Base-by-base conservation (phyloP, 2,797 vertebrate species). In the Numenius phaeopus region DNA sequence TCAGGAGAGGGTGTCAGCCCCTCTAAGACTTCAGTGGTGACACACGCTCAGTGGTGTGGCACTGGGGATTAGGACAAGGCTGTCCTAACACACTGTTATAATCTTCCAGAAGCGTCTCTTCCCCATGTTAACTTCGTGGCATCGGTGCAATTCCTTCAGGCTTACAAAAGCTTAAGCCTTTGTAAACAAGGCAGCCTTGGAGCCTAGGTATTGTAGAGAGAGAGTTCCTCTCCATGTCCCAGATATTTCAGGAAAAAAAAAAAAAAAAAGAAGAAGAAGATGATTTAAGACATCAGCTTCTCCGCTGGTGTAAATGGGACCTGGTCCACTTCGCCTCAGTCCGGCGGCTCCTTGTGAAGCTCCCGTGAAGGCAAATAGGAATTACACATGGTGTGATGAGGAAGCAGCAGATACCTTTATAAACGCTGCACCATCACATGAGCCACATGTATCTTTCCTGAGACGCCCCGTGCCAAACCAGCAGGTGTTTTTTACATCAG, bases 401-500 rank as follows among this genome's bases (percentile, higher is more conserved):
- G 88, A 86, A 57, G 93, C 78, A 87, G 23, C 57, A 85, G 93
- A 73, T 77, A 87, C 83, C 75, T 94, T 34, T 61, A 81, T 92
- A 90, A 93, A 87, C 65, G 57, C 81, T 78, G 90, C 75, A 83
- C 71, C 54, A 84, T 95, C 84, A 81, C 81, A 83, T 2, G 26
- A 93, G 90, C 89, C 90, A 39, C 94, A 37, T 75, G 94, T 77
- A 49, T 89, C 88, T 71, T 92, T 85, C 67, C 90, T 55, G 87
- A 83, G 94, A 78, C 27, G 30, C 30, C 4, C 54, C 92, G 96
- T 94, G 97, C 97, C 97, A 97, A 95, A 49, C 67, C 27, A 77
- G 93, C 96, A 96, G 95, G 96, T 96, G 97, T 76, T 96, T 95
- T 96, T 89, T 71, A 67, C 95, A 96, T 97, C 94, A 96, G 96